Evolutionary conservation across 2,888 invertebrate genomes (phyloP), one percentile per base, ranked within the genome.

Genomic region (Anoncus sp.): DNA sequence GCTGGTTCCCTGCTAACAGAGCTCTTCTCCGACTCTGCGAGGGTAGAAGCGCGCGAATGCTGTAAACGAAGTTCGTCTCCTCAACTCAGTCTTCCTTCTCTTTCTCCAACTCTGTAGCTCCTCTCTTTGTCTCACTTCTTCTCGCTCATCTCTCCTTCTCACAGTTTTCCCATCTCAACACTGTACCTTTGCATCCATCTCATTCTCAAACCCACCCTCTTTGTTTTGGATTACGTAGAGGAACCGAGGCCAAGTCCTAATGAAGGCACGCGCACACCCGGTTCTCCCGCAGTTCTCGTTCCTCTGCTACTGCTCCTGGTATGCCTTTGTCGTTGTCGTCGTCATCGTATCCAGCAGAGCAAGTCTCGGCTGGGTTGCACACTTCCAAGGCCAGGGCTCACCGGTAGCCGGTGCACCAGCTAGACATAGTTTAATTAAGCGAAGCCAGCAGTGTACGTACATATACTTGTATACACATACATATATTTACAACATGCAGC

Each of bases 391-490:
- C 79, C 82, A 82, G 84, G 81, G 81, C 85, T 84, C 85, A 73
- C 62, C 65, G 49, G 63, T 59, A 22, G 60, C 51, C 65, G 51
- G 27, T 83, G 66, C 73, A 81, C 85, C 83, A 83, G 75, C 85
- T 85, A 84, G 87, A 84, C 86, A 83, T 85, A 86, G 87, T 88
- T 89, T 87, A 88, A 89, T 89, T 89, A 89, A 88, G 89, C 87
- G 84, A 86, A 87, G 86, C 86, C 83, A 80, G 78, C 81, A 82
- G 83, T 86, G 83, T 82, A 81, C 76, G 59, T 70, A 70, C 59
- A 67, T 70, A 59, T 53, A 45, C 51, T 31, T 10, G 45, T 10
- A 51, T 49, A 65, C 9, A 27, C 24, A 59, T 45, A 62, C 20
- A 51, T 31, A 63, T 40, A 24, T 7, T 51, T 14, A 22, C 53